A percentile compares a stretch with the other conserved stretches of the same genome.
Conservation (phyloP, 2,797 vertebrate genomes). For the Carapus acus region DNA sequence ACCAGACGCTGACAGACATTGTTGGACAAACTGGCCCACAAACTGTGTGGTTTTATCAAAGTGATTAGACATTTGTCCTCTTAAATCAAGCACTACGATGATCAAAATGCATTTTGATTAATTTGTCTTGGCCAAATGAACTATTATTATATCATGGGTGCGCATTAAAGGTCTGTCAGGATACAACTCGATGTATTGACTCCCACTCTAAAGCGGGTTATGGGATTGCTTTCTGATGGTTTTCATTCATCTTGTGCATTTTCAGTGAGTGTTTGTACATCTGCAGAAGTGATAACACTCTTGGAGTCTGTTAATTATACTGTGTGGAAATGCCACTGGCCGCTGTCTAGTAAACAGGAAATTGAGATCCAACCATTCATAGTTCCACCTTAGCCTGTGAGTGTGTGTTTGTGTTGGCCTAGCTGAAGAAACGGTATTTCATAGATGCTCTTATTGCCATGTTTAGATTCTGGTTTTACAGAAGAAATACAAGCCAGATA, state of each 20-base stretch:
- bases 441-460: slow-evolving; percentile 7
- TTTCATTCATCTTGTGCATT: not conserved
- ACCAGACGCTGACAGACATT: too few species aligned
- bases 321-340: slow-evolving; percentile 7
- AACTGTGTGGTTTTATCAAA: too few species aligned
- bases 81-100: too few species aligned
- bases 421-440: not conserved
- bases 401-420: not conserved
- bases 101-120: too few species aligned
- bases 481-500: slow-evolving; percentile 13
- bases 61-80: too few species aligned
- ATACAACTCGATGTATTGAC: too few species aligned
- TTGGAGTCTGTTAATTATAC: slow-evolving; percentile 21
- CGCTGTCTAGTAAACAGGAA: slow-evolving; percentile 22
- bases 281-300: not conserved
- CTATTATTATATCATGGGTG: too few species aligned
- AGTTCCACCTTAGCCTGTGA: not conserved
- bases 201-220: not conserved
- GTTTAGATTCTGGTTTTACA: slow-evolving; percentile 22
- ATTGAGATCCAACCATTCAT: slow-evolving; percentile 12
- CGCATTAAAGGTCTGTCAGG: too few species aligned
- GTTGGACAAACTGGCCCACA: too few species aligned
- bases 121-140: too few species aligned
- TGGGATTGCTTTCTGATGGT: too few species aligned
- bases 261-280: not conserved